Percentiles rank a stretch among this genome's conserved stretches.
Evolutionary conservation across 30 jellyfish, hydroid and myxozoan genomes (phyloP).

Genomic region (Aurelia coerulea): DNA sequence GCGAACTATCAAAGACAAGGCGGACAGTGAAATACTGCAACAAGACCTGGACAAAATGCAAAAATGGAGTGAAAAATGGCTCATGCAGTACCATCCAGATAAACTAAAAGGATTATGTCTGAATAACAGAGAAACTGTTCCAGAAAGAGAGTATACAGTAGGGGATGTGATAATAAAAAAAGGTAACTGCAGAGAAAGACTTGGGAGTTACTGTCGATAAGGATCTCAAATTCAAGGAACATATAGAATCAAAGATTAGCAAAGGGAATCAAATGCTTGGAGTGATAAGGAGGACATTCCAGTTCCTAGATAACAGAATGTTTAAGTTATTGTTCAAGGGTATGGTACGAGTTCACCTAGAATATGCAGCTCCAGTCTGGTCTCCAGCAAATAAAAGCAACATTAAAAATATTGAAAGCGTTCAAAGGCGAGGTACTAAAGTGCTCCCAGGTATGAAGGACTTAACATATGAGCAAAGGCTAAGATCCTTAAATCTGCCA

Average conservation of each 20-base stretch:
- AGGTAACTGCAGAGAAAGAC: not conserved
- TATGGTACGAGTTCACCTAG: slow-evolving; percentile 59
- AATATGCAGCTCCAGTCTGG: slow-evolving; percentile 61
- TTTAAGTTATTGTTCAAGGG: slow-evolving; percentile 2
- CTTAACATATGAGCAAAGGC: slow-evolving; percentile 23
- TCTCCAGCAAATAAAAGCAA: slow-evolving; percentile 7
- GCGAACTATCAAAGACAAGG: not conserved
- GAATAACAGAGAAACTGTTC: too few relatives aligned
- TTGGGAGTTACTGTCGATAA: not conserved
- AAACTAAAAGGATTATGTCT: slow-evolving; percentile 11
- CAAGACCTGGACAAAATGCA: not conserved
- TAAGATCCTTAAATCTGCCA: slow-evolving; percentile 19
- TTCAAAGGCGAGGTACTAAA: slow-evolving; percentile 64
- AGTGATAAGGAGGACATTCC: slow-evolving; percentile 11
- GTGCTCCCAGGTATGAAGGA: slow-evolving; percentile 40
- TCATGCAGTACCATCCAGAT: slow-evolving; percentile 1
- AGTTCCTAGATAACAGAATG: not conserved
- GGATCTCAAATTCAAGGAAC: slow-evolving; percentile 1
- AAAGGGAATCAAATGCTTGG: slow-evolving; percentile 9
- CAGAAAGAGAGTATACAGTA: too few relatives aligned
- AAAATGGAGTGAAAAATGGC: slow-evolving; percentile 2
- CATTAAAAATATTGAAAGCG: slow-evolving; percentile 39
- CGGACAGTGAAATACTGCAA: not conserved
- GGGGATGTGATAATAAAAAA: too few relatives aligned
- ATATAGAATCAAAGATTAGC: not conserved